Percentiles rank a stretch among this genome's conserved stretches.
Evolutionary conservation across 2,888 invertebrate species (phyloP).

Genomic region (Nomada fabriciana): DNA sequence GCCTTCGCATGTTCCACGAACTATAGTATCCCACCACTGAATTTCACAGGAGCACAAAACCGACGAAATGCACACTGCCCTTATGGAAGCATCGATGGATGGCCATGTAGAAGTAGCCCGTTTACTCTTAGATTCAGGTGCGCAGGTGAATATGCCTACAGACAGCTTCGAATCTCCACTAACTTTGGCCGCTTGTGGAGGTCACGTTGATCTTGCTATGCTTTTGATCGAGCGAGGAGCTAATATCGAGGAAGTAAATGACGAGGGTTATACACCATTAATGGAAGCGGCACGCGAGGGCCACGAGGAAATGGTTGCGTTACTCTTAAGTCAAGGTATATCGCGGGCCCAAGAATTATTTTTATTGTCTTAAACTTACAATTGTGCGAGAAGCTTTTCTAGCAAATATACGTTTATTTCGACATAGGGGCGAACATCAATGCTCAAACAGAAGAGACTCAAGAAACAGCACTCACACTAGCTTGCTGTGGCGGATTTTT

Average conservation of each 20-base stretch:
- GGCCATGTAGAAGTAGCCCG: constrained; percentile 99
- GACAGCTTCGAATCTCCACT: constrained; percentile 99
- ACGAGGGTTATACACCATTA: constrained; percentile 99
- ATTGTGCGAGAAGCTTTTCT: not conserved
- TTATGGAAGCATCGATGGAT: constrained; percentile 99
- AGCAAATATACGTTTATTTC: constrained; percentile 34
- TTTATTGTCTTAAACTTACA: not conserved
- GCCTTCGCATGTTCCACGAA: not conserved
- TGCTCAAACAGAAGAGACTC: constrained; percentile 99
- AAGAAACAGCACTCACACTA: constrained; percentile 97
- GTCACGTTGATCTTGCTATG: constrained; percentile 98
- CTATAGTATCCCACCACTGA: not conserved
- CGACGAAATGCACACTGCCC: constrained; percentile 99
- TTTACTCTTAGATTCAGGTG: constrained; percentile 97
- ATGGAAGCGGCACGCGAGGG: constrained; percentile 99
- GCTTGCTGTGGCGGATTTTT: constrained; percentile 98
- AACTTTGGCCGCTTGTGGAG: constrained; percentile 99
- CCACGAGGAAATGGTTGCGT: constrained; percentile 98
- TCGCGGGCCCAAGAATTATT: not conserved
- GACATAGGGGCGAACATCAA: constrained; percentile 94
- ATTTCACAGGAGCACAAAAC: constrained; percentile 96
- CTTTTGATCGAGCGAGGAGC: constrained; percentile 98
- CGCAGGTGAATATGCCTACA: constrained; percentile 99
- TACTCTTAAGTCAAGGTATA: constrained; percentile 93
- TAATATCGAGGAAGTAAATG: constrained; percentile 99